These are phyloP conservation scores for Xyliphius kryptos DNA, from an alignment of 2,113 vertebrate species.

Conservation along the genomic window DNA sequence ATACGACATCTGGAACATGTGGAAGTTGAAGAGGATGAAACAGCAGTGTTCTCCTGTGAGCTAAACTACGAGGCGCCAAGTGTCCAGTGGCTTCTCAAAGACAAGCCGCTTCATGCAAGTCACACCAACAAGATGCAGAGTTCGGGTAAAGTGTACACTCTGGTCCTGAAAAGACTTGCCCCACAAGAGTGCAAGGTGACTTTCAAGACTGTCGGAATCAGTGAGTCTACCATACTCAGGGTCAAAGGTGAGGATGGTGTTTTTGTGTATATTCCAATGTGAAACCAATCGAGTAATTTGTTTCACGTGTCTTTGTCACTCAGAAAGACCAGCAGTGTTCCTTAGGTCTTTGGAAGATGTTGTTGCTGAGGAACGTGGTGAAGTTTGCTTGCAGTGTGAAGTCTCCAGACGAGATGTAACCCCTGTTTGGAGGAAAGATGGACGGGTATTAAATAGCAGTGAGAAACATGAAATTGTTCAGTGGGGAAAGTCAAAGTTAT, in stretches of 20 bases:
- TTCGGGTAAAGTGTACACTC: conserved; percentile 69
- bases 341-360: conserved; percentile 79
- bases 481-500: conserved; percentile 65
- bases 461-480: conserved; percentile 78
- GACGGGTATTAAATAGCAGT: conserved; percentile 57
- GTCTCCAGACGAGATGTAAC: conserved; percentile 75
- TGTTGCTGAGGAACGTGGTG: conserved; percentile 70
- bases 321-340: conserved; percentile 84
- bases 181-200: conserved; percentile 69
- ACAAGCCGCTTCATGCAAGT: conserved; percentile 68
- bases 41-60: conserved; percentile 69
- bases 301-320: no score
- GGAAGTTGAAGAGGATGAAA: conserved; percentile 71
- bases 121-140: conserved; percentile 75
- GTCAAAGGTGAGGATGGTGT: conserved; percentile 88
- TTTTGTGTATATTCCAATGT: no score
- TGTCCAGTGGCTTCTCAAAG: conserved; percentile 85
- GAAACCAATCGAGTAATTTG: no score
- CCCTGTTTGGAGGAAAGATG: conserved; percentile 83
- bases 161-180: conserved; percentile 73
- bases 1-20: conserved; percentile 72
- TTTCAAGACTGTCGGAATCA: conserved; percentile 70
- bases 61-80: conserved; percentile 81
- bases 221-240: conserved; percentile 62
- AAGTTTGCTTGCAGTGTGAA: conserved; percentile 76